Base-by-base conservation (phyloP, 2,113 vertebrate genomes). In the Aleadryas rufinucha region DNA sequence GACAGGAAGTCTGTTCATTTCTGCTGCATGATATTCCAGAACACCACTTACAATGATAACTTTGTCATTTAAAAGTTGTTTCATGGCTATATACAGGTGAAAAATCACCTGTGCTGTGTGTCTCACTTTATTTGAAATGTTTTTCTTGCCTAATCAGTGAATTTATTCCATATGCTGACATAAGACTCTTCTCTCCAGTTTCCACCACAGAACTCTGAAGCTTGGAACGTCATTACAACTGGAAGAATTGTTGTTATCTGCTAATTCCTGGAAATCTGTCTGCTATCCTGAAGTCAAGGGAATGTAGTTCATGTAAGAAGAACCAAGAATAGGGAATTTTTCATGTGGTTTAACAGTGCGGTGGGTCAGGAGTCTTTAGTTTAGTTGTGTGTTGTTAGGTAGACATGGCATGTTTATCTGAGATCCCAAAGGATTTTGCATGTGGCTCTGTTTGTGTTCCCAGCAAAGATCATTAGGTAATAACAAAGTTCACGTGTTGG, bases 371-470 rank as follows among this genome's bases (percentile, higher is more conserved):
- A 90, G 33, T 37, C 31, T 64, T 66, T 61, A 28, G 22, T 60
- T 42, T 16, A 61, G 24, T 42, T 82, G 31, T 13, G 7, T 72
- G 33, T 16, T 86, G 35, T 71, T 63, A 69, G 49, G 35, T 57
- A 65, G 70, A 33, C 3, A 0, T 10, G 10, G 11, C 37, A 10
- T 4, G 6, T 44, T 79, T 1, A 2, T 76, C n/a, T 69, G 31
- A 78, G 11, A 14, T 68, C 63, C n/a, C 19, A 31, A 31, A 53
- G 39, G 54, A 47, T 60, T 70, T 65, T 75, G n/a, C n/a, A 3
- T 23, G 33, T 1, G 9, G 14, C 10, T 92, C n/a, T 90, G 23
- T 41, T 85, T 63, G 49, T 60, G 28, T 42, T 84, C 16, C 28
- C 69, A 68, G n/a, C 15, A 61, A 70, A 66, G 23, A 63, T 21